phyloP scores from a whole-genome alignment of 2,113 vertebrate genomes.

The Spea bombifrons region DNA sequence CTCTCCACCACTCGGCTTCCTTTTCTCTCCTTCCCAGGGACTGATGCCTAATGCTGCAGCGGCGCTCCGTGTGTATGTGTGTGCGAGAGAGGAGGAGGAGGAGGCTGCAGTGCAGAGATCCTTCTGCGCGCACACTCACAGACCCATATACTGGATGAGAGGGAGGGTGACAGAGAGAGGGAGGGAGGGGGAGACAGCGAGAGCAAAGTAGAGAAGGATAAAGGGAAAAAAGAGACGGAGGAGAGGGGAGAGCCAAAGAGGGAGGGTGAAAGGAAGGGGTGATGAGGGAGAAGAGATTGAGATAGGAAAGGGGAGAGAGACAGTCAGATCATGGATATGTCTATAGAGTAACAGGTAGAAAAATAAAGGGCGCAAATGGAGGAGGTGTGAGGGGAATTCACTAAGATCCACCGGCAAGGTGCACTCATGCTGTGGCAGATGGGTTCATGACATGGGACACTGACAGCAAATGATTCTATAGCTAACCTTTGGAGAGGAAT shows the following conservation, averaged over 20 bases:
- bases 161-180: constrained; percentile 27
- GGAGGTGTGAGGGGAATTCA: background rate
- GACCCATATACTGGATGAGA: constrained; percentile 56
- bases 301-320: constrained; percentile 5
- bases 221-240: constrained; percentile 47
- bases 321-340: background rate
- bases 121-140: constrained; percentile 69
- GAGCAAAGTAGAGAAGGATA: constrained; percentile 25
- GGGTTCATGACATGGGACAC: too few relatives aligned
- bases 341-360: background rate
- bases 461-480: too few relatives aligned
- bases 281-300: background rate
- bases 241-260: constrained; percentile 33
- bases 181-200: background rate
- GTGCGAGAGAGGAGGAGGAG: constrained; percentile 56
- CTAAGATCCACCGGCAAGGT: background rate
- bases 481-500: too few relatives aligned
- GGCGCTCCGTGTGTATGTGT: constrained; percentile 53
- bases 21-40: constrained; percentile 51
- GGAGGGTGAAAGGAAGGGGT: background rate
- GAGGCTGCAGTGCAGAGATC: constrained; percentile 84
- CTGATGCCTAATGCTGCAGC: constrained; percentile 59
- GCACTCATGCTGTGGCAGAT: background rate
- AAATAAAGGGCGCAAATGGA: background rate
- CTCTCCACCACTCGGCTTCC: constrained; percentile 19